Conservation (phyloP, 2,888 invertebrate genomes). For the Lycaena phlaeas region DNA sequence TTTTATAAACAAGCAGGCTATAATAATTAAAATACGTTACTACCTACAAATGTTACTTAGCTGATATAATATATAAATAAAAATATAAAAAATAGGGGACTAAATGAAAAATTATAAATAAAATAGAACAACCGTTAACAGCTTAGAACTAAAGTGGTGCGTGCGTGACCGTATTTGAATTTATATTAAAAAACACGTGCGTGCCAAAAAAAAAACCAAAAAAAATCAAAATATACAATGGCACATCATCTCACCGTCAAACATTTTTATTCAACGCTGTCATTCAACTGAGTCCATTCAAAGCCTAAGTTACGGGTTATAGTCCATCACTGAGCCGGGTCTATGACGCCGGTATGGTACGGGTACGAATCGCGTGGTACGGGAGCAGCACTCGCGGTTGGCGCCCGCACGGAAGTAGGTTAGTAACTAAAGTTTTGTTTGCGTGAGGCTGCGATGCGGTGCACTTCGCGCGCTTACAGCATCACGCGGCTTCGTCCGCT, state of each 20-base stretch:
- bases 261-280: conserved; percentile 41
- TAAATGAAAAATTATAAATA: neutral
- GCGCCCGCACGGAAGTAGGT: conserved; percentile 73
- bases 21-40: neutral
- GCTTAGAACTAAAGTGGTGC: conserved; percentile 27
- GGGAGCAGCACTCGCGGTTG: conserved; percentile 54
- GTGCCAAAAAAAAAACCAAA: conserved; percentile 53
- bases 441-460: conserved; percentile 70
- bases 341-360: conserved; percentile 23
- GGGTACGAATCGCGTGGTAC: conserved; percentile 24
- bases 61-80: too few relatives aligned
- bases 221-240: conserved; percentile 42
- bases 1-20: too few relatives aligned
- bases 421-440: conserved; percentile 73
- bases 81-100: too few relatives aligned
- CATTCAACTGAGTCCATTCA: conserved; percentile 45
- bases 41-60: neutral
- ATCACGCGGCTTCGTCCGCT: conserved; percentile 31
- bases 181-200: conserved; percentile 44
- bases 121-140: neutral
- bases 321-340: conserved; percentile 58
- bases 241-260: conserved; percentile 68
- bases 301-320: conserved; percentile 38
- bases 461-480: conserved; percentile 40
- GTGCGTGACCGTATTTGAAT: conserved; percentile 43